phyloP scores from a whole-genome alignment of 2,888 invertebrate species.

The Parnassius smintheus region DNA sequence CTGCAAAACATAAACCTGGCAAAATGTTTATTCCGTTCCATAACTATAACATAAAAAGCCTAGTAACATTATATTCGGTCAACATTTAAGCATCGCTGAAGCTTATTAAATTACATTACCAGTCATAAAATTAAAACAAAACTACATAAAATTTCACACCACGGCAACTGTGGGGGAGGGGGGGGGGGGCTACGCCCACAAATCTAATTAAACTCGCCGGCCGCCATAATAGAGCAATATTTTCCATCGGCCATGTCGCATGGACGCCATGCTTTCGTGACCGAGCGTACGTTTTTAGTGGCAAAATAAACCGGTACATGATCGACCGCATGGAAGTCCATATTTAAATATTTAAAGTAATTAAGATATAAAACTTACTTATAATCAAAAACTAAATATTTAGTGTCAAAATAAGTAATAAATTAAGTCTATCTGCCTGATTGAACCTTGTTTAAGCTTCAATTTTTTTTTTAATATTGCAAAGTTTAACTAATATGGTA shows the following conservation, averaged over 20 bases:
- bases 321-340: constrained; percentile 6
- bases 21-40: no score
- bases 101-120: not conserved
- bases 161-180: constrained; percentile 7
- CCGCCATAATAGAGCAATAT: constrained; percentile 30
- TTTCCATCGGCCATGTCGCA: constrained; percentile 26
- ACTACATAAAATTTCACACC: constrained; percentile 28
- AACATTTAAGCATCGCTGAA: not conserved
- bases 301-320: constrained; percentile 7
- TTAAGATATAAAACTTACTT: constrained; percentile 13
- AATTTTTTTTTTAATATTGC: no score
- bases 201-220: constrained; percentile 27
- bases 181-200: constrained; percentile 12
- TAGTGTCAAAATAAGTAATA: no score
- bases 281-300: constrained; percentile 7
- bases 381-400: not conserved
- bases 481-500: no score
- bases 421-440: no score
- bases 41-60: no score
- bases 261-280: constrained; percentile 18
- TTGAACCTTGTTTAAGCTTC: no score
- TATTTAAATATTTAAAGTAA: constrained; percentile 23
- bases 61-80: not conserved
- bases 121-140: constrained; percentile 5
- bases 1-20: no score